These are phyloP conservation scores for Synanthedon myopaeformis DNA, from an alignment of 2,888 invertebrate species.

Conservation along the genomic window DNA sequence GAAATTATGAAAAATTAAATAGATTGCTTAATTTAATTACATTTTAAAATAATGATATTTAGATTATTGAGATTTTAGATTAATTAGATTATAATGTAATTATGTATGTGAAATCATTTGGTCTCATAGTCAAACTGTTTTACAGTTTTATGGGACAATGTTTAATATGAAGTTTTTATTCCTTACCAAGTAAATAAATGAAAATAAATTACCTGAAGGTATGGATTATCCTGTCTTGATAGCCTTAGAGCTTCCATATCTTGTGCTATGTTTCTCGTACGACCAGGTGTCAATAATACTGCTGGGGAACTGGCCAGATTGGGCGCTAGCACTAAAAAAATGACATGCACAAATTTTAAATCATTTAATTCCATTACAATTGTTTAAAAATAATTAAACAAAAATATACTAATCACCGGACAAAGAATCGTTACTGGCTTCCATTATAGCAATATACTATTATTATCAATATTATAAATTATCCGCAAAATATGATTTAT, in stretches of 20 bases:
- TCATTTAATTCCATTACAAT: not conserved
- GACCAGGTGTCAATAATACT: constrained; percentile 78
- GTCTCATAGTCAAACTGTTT: no score
- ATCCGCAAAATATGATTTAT: not conserved
- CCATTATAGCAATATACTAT: constrained; percentile 24
- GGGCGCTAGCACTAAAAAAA: constrained; percentile 39
- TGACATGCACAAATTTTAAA: constrained; percentile 11
- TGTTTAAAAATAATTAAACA: not conserved
- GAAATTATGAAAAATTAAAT: no score
- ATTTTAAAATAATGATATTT: no score
- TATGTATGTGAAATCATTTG: no score
- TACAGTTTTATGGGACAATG: no score
- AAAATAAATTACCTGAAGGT: constrained; percentile 72
- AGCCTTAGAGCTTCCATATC: constrained; percentile 86
- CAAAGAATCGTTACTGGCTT: constrained; percentile 52
- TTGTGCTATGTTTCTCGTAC: constrained; percentile 82
- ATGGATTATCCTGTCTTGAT: constrained; percentile 87
- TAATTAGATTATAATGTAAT: no score
- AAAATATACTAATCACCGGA: constrained; percentile 34
- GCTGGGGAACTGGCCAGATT: constrained; percentile 60
- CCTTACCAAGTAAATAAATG: no score
- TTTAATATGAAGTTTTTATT: no score
- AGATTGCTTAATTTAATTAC: no score
- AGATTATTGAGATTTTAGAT: no score
- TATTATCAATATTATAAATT: not conserved